These are phyloP conservation scores for Cataglyphis hispanica DNA, from an alignment of 1,140 invertebrate genomes.

Conservation along the genomic window DNA sequence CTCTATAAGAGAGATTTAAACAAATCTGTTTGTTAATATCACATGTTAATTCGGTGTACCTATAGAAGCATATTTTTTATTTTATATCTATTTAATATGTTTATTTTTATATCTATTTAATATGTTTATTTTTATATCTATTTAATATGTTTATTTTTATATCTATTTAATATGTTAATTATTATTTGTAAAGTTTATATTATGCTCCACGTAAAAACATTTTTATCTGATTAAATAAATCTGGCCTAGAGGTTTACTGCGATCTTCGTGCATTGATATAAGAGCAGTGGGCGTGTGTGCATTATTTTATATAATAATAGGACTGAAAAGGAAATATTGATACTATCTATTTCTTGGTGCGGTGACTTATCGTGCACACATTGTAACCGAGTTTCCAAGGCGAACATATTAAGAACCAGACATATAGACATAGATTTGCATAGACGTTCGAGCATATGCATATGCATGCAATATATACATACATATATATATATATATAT, in stretches of 20 bases:
- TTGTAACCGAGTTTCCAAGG: slow-evolving; percentile 2
- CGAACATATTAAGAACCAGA: slow-evolving; percentile 3
- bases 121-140: too few relatives aligned
- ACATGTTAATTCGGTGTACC: neutral
- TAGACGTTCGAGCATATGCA: slow-evolving; percentile 17
- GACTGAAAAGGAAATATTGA: slow-evolving; percentile 4
- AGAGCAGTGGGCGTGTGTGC: neutral
- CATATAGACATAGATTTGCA: slow-evolving; percentile 16
- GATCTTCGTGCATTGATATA: neutral
- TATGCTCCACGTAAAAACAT: neutral
- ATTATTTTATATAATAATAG: slow-evolving; percentile 1
- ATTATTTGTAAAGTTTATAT: neutral
- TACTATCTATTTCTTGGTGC: neutral
- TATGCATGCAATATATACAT: slow-evolving; percentile 40
- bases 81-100: neutral
- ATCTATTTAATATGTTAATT: neutral
- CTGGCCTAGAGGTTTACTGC: neutral
- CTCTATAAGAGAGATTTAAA: neutral
- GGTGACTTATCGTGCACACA: slow-evolving; percentile 2
- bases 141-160: neutral
- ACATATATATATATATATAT: too few relatives aligned
- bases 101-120: slow-evolving; percentile 13
- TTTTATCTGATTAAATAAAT: neutral
- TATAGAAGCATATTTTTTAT: neutral
- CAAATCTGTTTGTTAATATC: neutral